Base-by-base conservation (phyloP, 1,140 invertebrate species). In the Brachystomella parvula region DNA sequence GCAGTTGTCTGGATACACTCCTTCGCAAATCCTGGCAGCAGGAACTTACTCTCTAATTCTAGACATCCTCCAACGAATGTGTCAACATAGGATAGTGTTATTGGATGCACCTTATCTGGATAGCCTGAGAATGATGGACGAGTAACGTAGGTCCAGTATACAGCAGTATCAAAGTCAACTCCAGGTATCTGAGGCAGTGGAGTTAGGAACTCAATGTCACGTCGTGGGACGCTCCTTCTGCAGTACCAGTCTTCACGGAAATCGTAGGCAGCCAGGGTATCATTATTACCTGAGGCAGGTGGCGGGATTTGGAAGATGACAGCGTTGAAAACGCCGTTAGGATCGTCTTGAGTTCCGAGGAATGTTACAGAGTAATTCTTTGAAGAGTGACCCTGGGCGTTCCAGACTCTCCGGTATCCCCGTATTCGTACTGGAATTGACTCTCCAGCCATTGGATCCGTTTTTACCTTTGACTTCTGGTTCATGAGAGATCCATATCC, bases 81-180 rank as follows among this genome's bases (percentile, higher is more conserved):
- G 29, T 69, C 68, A 0, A 66, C 64, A 24, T 69, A 65, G 12
- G 47, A 58, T 63, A 65, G 60, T 0, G 66, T 61, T 1, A 69
- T 69, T 2, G 68, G 68, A 44, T 57, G 63, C 24, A 32, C 26
- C 21, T 15, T 9, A 1, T 2, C 47, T 1, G 68, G 64, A 0
- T 1, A 0, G 2, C 24, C 53, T 1, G 29, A 33, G 28, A 44
- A 59, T 61, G 61, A 31, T 2, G 58, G 58, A 57, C 53, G 56
- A 24, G 64, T 69, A 6, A 69, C 61, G 58, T 69, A 69, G 9
- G 63, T 62, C 68, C 68, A 69, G 28, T 69, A 69, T n/a, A n/a
- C n/a, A n/a, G n/a, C n/a, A n/a, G n/a, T n/a, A 24, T 56, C 53
- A 6, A 12, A 12, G 24, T n/a, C 24, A n/a, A 26, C 39, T 35